These are phyloP conservation scores for Clamator glandarius DNA, from an alignment of 2,797 vertebrate species.

Conservation along the genomic window DNA sequence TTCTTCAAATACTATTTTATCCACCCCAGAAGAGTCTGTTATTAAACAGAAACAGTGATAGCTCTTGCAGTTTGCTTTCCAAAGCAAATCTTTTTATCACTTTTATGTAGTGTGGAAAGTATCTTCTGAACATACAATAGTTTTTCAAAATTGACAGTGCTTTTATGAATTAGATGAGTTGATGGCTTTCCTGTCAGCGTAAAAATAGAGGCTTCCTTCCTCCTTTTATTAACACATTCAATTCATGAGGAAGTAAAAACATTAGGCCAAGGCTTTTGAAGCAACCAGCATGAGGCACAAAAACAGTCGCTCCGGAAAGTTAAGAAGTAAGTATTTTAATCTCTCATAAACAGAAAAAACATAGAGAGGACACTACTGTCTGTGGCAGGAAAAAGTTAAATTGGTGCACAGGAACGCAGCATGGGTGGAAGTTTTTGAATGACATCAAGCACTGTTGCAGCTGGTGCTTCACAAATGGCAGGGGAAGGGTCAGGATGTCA, in stretches of 20 bases:
- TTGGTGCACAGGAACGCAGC: neutral
- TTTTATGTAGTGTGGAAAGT: constrained; percentile 1
- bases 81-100: constrained; percentile 23
- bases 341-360: neutral
- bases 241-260: neutral
- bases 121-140: neutral
- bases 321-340: neutral
- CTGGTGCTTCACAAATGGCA: neutral
- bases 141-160: neutral
- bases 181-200: neutral
- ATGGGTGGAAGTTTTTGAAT: neutral
- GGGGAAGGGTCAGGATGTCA: neutral
- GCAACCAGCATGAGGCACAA: neutral
- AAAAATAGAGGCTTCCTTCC: neutral
- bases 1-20: constrained; percentile 18
- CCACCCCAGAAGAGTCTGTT: neutral
- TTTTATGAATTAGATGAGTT: constrained; percentile 39
- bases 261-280: constrained; percentile 1
- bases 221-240: neutral
- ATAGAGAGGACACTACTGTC: neutral
- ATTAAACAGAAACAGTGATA: neutral
- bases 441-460: neutral
- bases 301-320: neutral
- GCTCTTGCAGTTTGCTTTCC: constrained; percentile 5
- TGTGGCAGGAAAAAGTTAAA: neutral